Percentiles rank a stretch among this genome's conserved stretches.
Evolutionary conservation across 2,888 invertebrate genomes (phyloP).

Genomic region (Metallyticus violacea): DNA sequence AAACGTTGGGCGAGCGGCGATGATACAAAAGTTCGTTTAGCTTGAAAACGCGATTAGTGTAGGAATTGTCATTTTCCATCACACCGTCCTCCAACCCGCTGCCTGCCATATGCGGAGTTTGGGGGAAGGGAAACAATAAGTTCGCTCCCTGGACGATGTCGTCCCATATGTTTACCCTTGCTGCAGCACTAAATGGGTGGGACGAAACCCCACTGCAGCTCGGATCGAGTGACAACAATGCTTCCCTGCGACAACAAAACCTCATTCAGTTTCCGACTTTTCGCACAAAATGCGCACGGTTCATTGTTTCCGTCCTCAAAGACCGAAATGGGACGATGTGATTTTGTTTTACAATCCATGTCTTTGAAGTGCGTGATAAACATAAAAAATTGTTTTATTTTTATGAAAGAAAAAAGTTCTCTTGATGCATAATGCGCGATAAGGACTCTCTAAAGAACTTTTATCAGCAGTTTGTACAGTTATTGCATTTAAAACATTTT

Average conservation of each 20-base stretch:
- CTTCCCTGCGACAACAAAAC: no score
- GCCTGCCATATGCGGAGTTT: slow-evolving; percentile 2
- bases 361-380: not conserved
- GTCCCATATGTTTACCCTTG: slow-evolving; percentile 24
- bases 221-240: not conserved
- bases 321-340: not conserved
- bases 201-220: not conserved
- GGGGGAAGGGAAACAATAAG: slow-evolving; percentile 4
- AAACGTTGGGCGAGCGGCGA: not conserved
- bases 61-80: not conserved
- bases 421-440: no score
- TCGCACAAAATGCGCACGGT: not conserved
- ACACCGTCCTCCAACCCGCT: not conserved
- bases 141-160: slow-evolving; percentile 13
- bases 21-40: not conserved
- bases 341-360: not conserved
- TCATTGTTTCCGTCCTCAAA: not conserved
- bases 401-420: no score
- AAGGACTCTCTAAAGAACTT: no score
- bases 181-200: not conserved
- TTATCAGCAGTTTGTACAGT: no score
- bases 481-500: no score
- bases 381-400: not conserved
- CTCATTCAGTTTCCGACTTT: not conserved
- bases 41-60: not conserved